phyloP scores from a whole-genome alignment of 2,888 invertebrate species.

The Boloria euphrosyne region DNA sequence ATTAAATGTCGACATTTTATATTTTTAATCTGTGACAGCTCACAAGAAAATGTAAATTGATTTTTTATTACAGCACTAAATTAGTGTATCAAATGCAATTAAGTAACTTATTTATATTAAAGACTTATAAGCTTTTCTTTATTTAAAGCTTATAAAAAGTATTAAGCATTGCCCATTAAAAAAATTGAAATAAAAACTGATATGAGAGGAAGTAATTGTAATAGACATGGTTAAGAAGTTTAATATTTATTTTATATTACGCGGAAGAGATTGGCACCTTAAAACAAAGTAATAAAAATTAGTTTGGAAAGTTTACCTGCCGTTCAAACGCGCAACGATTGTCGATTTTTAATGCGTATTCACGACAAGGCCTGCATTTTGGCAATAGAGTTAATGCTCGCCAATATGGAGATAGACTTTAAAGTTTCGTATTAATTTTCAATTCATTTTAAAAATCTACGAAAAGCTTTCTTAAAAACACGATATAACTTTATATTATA shows the following conservation, averaged over 20 bases:
- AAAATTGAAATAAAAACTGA: not conserved
- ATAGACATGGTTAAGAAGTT: not conserved
- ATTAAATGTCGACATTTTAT: constrained; percentile 38
- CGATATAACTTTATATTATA: not conserved
- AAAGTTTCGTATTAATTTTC: constrained; percentile 12
- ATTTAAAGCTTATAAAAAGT: not conserved
- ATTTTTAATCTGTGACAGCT: constrained; percentile 10
- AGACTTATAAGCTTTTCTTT: not conserved
- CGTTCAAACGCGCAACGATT: constrained; percentile 46
- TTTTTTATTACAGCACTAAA: constrained; percentile 12
- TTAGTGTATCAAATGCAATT: constrained; percentile 9
- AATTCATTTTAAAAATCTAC: not conserved
- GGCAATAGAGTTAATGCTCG: constrained; percentile 59
- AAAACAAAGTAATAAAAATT: constrained; percentile 18
- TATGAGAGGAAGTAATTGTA: not conserved
- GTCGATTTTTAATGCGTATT: constrained; percentile 56
- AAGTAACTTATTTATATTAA: too few relatives aligned
- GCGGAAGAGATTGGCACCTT: constrained; percentile 4
- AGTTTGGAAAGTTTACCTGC: constrained; percentile 41
- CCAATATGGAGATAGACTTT: constrained; percentile 37
- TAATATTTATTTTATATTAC: not conserved
- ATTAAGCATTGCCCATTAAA: not conserved
- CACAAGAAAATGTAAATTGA: constrained; percentile 9
- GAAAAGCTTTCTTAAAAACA: not conserved
- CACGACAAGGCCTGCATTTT: constrained; percentile 63